Percentiles rank a stretch among this genome's conserved stretches.
These are phyloP conservation scores for Rhodeus uyekii DNA, from an alignment of 2,797 vertebrate species.

Conservation along the genomic window DNA sequence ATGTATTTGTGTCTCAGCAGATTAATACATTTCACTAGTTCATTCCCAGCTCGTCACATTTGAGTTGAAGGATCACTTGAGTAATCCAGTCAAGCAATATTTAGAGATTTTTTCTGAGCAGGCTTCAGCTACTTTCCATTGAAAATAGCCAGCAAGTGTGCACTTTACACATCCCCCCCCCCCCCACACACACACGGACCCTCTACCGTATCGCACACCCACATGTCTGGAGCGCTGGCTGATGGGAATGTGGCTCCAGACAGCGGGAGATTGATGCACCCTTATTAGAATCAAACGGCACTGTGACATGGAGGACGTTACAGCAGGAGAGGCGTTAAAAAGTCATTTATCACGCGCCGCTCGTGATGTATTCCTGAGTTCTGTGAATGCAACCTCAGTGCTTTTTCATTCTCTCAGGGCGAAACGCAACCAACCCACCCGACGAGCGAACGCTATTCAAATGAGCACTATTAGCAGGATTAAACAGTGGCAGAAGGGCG, in stretches of 20 bases:
- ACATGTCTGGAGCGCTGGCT: conserved; percentile 4
- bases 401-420: conserved; percentile 62
- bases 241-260: conserved; percentile 30
- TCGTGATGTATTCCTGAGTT: conserved; percentile 63
- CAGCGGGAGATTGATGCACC: conserved; percentile 67
- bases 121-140: neutral
- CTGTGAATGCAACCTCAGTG: conserved; percentile 48
- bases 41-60: conserved; percentile 75
- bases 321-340: conserved; percentile 62
- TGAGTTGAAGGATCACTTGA: conserved; percentile 76
- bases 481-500: conserved; percentile 51
- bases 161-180: too few relatives aligned
- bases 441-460: conserved; percentile 52
- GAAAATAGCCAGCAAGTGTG: neutral
- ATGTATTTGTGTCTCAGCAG: conserved; percentile 62
- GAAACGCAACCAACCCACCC: conserved; percentile 52
- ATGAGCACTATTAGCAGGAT: conserved; percentile 72
- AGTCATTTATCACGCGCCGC: conserved; percentile 68
- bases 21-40: conserved; percentile 75
- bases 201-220: conserved; percentile 26
- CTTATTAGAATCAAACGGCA: conserved; percentile 42
- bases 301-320: conserved; percentile 8
- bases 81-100: neutral
- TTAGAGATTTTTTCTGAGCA: neutral
- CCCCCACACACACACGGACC: conserved; percentile 72